Base-by-base conservation (phyloP, 2,113 vertebrate genomes). In the Hystrix cristata region DNA sequence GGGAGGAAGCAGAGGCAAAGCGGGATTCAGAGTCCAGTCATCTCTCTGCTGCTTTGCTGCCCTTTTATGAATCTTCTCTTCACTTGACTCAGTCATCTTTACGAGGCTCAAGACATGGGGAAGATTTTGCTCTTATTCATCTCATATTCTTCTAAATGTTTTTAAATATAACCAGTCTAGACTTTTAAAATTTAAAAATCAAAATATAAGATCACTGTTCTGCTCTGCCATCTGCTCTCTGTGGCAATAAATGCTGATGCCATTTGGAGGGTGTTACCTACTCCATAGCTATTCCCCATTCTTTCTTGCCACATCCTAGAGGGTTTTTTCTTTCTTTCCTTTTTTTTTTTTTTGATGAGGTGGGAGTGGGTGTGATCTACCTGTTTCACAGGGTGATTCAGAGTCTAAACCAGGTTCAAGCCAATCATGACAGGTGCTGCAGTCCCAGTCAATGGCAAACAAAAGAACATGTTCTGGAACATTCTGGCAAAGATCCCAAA, bases 181-280 rank as follows among this genome's bases (percentile, higher is more conserved):
- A 46, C 11, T 85, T 95, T 97, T 89, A 79, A 92, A 81, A 74
- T 65, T 19, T 94, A 55, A 89, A 10, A 64, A 57, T 10, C 34
- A 90, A 78, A 86, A 71, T 21, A 71, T 51, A 57, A 59, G 19
- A 69, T 12, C 4, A 14, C 7, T 92, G 53, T 86, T 74, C 43
- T 85, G 13, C 55, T 59, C 38, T 80, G 31, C 19, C 29, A 31
- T 51, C 25, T 25, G 43, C 14, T 34, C 3, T 85, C 46, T 86
- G 12, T 57, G 57, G 38, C 43, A 86, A 34, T 31, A 15, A 69
- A 53, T 74, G 25, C 3, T 59, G 16, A 34, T 80, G 38, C 38
- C n/a, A 46, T 51, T 80, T 84, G 27, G 19, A 11, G 19, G 15
- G 0, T 7, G 34, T 72, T 86, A 48, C 2, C 4, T 23, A 55